Evolutionary conservation across 2,888 invertebrate species (phyloP).

Genomic region (Archaeoteleia sp.): DNA sequence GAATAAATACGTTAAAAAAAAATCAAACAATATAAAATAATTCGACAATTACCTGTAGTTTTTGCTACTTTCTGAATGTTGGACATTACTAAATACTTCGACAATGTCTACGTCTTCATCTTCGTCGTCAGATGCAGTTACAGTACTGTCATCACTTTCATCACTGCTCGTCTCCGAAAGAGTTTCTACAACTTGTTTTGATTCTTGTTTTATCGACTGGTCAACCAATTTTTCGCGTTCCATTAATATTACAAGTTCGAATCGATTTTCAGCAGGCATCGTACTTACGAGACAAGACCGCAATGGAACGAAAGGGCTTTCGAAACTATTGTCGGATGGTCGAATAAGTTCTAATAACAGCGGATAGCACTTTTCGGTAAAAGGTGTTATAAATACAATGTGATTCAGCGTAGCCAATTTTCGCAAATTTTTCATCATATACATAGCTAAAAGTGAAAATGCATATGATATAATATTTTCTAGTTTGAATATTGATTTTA

Average conservation of each 20-base stretch:
- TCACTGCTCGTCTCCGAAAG: too few relatives aligned
- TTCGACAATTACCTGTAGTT: too few relatives aligned
- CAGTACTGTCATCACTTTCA: too few relatives aligned
- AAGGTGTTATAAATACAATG: conserved; percentile 17
- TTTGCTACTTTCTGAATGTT: too few relatives aligned
- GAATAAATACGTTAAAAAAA: too few relatives aligned
- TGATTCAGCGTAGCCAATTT: conserved; percentile 15
- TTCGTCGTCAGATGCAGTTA: too few relatives aligned
- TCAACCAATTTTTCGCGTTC: conserved; percentile 9
- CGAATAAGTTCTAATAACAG: conserved; percentile 21
- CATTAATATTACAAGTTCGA: conserved; percentile 21
- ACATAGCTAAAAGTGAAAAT: conserved; percentile 12
- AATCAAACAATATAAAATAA: too few relatives aligned
- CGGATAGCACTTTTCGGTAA: conserved; percentile 23
- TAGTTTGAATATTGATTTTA: not conserved
- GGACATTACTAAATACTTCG: too few relatives aligned
- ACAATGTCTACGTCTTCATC: too few relatives aligned
- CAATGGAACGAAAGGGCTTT: conserved; percentile 22
- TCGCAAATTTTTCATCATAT: conserved; percentile 15
- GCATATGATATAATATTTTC: not conserved
- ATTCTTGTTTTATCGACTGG: conserved; percentile 2
- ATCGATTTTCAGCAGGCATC: conserved; percentile 18
- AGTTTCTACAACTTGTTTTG: too few relatives aligned
- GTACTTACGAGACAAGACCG: conserved; percentile 26
- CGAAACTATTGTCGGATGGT: not conserved